These are phyloP conservation scores for Perca schrenkii DNA, from an alignment of 2,113 vertebrate genomes.

Conservation along the genomic window DNA sequence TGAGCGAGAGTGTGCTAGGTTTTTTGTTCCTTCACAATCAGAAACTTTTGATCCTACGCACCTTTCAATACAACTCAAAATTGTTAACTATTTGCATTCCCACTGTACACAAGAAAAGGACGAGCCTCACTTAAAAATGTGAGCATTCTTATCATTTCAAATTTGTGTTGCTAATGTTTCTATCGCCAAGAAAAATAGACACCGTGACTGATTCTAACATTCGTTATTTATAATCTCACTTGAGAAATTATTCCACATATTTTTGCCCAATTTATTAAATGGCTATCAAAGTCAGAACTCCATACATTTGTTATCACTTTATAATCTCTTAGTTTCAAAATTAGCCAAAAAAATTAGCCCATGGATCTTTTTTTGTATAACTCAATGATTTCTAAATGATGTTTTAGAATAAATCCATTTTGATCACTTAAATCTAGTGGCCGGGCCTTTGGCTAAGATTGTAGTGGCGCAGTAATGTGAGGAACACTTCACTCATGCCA, in stretches of 20 bases:
- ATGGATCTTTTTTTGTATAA: too few species aligned
- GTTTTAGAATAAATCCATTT: background rate
- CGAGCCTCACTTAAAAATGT: too few species aligned
- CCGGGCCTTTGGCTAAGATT: conserved; percentile 13
- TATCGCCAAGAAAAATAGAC: background rate
- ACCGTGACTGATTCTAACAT: background rate
- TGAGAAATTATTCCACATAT: too few species aligned
- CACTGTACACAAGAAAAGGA: too few species aligned
- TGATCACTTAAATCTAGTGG: background rate
- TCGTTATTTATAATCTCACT: background rate
- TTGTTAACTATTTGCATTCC: too few species aligned
- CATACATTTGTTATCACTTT: background rate
- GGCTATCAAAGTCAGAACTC: background rate
- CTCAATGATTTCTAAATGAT: background rate
- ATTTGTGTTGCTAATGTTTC: background rate
- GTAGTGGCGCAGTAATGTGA: conserved; percentile 24
- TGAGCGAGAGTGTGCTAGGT: too few species aligned
- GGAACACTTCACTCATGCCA: conserved; percentile 59
- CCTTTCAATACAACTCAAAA: background rate
- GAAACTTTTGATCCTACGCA: background rate
- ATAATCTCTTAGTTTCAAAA: background rate
- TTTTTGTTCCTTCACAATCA: background rate
- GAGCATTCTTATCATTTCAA: too few species aligned
- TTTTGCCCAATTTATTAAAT: background rate
- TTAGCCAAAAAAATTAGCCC: background rate